These are phyloP conservation scores for human (Homo sapiens) DNA, from an alignment of 2,113 vertebrate genomes.

Conservation along the genomic window GRCh38 chr15:94688001-94688500, in stretches of 20 bases:
- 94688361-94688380: not conserved
- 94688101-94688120: not conserved
- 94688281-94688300: not conserved
- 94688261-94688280: not conserved
- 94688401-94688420: not conserved
- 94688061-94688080: rapidly evolving
- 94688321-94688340: not conserved
- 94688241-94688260: not conserved
- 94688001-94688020: not conserved
- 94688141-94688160: not conserved
- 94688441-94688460: not conserved
- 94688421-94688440: not conserved
- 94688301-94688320: not conserved
- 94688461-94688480: not conserved
- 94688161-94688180: not conserved
- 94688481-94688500: too few relatives aligned
- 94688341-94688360: not conserved
- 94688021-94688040: slow-evolving; percentile 68
- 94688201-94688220: not conserved
- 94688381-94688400: not conserved
- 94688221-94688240: not conserved
- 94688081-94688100: not conserved
- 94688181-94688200: not conserved
- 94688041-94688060: not conserved
- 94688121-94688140: not conserved